A percentile compares a stretch with the other conserved stretches of the same genome.
Evolutionary conservation across 2,888 invertebrate species (phyloP).

Genomic region (Yponomeuta sedellus): DNA sequence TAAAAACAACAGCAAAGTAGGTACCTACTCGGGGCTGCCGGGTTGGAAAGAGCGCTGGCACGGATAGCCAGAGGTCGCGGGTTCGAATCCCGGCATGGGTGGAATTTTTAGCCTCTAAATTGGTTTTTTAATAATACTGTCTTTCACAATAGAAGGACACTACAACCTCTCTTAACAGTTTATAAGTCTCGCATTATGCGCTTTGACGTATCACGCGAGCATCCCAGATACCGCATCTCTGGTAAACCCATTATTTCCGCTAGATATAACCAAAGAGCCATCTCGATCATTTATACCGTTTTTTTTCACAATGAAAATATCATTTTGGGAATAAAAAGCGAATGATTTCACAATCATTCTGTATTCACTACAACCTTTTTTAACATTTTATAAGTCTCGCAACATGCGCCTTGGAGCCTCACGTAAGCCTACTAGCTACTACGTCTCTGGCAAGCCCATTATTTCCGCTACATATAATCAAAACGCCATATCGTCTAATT

Average conservation of each 20-base stretch:
- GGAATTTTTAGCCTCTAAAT: no score
- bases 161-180: background rate
- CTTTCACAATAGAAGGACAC: no score
- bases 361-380: background rate
- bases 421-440: background rate
- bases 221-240: background rate
- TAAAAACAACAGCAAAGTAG: no score
- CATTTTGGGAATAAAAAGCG: no score
- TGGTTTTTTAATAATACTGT: no score
- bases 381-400: background rate
- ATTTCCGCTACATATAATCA: constrained; percentile 15
- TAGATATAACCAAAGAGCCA: constrained; percentile 14
- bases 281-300: no score
- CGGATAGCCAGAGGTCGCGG: no score
- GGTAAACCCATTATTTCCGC: constrained; percentile 13
- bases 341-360: no score
- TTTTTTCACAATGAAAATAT: no score
- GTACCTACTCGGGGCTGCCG: no score
- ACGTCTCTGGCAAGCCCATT: constrained; percentile 7
- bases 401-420: background rate
- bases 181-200: background rate
- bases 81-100: no score
- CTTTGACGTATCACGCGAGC: background rate
- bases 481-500: constrained; percentile 6
- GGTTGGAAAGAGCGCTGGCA: no score